phyloP scores from a whole-genome alignment of 37 sponge, comb jelly and placozoan genomes.

The Beroe ovata region DNA sequence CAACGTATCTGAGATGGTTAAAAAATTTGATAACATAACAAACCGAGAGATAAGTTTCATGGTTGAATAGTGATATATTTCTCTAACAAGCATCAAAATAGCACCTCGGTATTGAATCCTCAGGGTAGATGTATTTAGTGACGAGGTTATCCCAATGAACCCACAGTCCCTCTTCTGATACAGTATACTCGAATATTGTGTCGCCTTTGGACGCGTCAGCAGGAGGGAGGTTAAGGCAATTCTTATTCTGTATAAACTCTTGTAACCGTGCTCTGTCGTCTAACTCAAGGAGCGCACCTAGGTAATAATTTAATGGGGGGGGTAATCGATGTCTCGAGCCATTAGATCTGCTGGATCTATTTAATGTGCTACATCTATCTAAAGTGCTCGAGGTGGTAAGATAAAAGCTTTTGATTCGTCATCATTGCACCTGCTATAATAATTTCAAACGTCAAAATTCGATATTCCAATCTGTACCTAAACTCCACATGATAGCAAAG shows the following conservation, averaged over 20 bases:
- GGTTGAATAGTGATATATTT: too few species aligned
- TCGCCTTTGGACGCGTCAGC: constrained; percentile 72
- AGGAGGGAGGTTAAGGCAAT: constrained; percentile 79
- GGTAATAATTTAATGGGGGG: too few species aligned
- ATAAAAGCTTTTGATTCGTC: too few species aligned
- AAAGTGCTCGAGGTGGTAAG: too few species aligned
- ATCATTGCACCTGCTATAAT: too few species aligned
- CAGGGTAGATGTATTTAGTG: constrained; percentile 46
- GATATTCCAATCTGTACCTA: constrained; percentile 67
- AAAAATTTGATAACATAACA: too few species aligned
- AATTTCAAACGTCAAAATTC: too few species aligned
- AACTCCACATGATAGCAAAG: constrained; percentile 98
- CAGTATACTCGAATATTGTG: constrained; percentile 97
- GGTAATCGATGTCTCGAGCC: too few species aligned
- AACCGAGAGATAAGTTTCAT: too few species aligned
- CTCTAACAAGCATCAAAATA: too few species aligned
- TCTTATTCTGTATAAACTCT: constrained; percentile 73
- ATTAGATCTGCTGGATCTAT: too few species aligned
- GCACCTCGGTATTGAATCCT: constrained; percentile 51
- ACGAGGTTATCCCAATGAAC: constrained; percentile 58
- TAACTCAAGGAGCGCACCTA: constrained; percentile 88
- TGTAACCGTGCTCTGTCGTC: constrained; percentile 90
- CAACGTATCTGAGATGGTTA: constrained; percentile 85
- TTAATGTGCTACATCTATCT: too few species aligned
- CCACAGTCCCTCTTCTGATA: constrained; percentile 73